Evolutionary conservation across 2,113 vertebrate species (phyloP).

Genomic region (Morphnarchus princeps): DNA sequence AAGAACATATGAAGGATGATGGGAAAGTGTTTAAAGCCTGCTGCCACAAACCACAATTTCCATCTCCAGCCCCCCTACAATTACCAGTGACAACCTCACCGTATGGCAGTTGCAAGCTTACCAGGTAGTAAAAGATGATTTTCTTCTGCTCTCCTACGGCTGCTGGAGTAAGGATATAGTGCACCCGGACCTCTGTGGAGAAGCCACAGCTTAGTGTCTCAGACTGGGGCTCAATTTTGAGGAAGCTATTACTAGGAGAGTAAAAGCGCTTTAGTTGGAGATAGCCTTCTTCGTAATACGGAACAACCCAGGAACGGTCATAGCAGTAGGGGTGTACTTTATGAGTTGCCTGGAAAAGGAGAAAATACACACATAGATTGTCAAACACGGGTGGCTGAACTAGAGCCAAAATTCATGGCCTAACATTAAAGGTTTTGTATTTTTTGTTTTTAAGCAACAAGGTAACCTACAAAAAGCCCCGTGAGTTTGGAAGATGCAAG

Average conservation of each 20-base stretch:
- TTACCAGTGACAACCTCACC: not conserved
- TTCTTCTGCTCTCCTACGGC: slow-evolving; percentile 20
- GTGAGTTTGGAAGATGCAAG: not conserved
- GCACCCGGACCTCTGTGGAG: not conserved
- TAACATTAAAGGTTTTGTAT: not conserved
- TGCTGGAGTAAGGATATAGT: slow-evolving; percentile 60
- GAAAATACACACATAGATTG: not conserved
- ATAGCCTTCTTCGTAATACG: not conserved
- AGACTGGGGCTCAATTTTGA: slow-evolving; percentile 58
- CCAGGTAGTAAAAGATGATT: slow-evolving; percentile 69
- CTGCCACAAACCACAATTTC: not conserved
- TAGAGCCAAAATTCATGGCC: not conserved
- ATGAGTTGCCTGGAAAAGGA: slow-evolving; percentile 62
- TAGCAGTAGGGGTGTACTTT: slow-evolving; percentile 9
- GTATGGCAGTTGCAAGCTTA: slow-evolving; percentile 25
- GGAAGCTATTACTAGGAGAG: slow-evolving; percentile 69
- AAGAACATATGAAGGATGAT: not conserved
- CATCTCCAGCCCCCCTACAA: not conserved
- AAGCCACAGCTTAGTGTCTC: slow-evolving; percentile 52
- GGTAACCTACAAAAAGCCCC: not conserved
- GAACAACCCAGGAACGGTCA: slow-evolving; percentile 30
- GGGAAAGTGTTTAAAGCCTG: not conserved
- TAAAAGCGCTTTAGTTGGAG: slow-evolving; percentile 53
- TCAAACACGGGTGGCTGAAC: not conserved
- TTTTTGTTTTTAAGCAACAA: not conserved